These are phyloP conservation scores for Notamacropus eugenii DNA, from an alignment of 2,797 vertebrate genomes.

Conservation along the genomic window DNA sequence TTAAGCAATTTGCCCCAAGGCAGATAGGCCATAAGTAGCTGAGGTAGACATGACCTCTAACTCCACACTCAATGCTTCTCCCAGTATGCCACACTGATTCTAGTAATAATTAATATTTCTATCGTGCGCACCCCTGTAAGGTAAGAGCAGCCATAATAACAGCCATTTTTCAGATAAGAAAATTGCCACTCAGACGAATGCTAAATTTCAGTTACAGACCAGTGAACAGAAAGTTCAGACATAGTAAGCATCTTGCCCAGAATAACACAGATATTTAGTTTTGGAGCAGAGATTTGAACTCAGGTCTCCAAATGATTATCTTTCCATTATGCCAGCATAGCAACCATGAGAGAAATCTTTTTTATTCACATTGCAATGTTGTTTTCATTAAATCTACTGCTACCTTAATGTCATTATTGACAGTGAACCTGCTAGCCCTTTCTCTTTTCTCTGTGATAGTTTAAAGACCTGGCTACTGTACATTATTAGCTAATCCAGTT, in stretches of 20 bases:
- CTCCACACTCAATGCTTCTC: neutral
- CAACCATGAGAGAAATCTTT: neutral
- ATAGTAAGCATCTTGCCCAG: neutral
- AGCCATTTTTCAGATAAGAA: neutral
- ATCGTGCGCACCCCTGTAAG: neutral
- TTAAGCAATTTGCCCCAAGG: neutral
- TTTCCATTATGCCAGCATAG: neutral
- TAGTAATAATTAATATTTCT: neutral
- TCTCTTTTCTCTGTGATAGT: neutral
- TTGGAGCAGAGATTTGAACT: neutral
- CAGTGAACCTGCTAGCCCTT: neutral
- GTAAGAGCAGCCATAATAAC: neutral
- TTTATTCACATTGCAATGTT: neutral
- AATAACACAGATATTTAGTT: neutral
- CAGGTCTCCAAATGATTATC: neutral
- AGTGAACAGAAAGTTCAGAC: neutral
- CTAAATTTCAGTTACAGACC: no score
- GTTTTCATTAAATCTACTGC: neutral
- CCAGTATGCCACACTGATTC: neutral
- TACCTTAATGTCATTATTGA: neutral
- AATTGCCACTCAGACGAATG: neutral
- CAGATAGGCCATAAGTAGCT: neutral
- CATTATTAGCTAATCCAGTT: neutral
- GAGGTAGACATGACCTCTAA: neutral
- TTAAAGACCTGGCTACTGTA: neutral